Conservation (phyloP, 1,140 invertebrate genomes). For the Proctacanthus coquilletti region DNA sequence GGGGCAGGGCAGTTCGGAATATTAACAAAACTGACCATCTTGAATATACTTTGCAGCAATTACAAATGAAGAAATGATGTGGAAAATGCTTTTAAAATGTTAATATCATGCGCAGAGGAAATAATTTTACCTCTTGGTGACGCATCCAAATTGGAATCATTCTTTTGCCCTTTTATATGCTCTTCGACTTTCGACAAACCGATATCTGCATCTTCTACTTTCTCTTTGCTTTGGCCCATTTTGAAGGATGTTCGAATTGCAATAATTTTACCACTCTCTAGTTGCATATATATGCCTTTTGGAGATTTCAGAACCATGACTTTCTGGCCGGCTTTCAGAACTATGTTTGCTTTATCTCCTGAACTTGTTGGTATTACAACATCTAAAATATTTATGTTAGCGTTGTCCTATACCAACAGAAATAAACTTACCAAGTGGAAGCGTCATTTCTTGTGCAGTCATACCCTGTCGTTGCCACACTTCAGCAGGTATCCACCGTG, state of each 20-base stretch:
- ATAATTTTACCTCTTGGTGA: background rate
- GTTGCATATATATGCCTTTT: conserved; percentile 89
- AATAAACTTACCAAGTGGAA: conserved; percentile 56
- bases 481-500: conserved; percentile 71
- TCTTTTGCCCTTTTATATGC: background rate
- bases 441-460: conserved; percentile 84
- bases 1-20: too few species aligned
- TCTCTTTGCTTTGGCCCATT: conserved; percentile 5
- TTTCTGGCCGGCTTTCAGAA: conserved; percentile 79
- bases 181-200: background rate
- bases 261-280: conserved; percentile 91
- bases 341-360: conserved; percentile 69
- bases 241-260: conserved; percentile 47
- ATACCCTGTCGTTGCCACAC: conserved; percentile 84
- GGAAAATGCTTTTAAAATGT: too few species aligned
- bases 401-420: too few species aligned
- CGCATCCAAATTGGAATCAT: background rate
- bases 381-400: conserved; percentile 36
- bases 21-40: too few species aligned
- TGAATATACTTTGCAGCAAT: too few species aligned
- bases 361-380: conserved; percentile 86
- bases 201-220: background rate
- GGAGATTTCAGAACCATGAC: conserved; percentile 88
- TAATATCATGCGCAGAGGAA: too few species aligned
- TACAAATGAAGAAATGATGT: too few species aligned